Evolutionary conservation across 2,797 vertebrate genomes (phyloP), one percentile per base, ranked within the genome.

Genomic region (Eleutherodactylus coqui): DNA sequence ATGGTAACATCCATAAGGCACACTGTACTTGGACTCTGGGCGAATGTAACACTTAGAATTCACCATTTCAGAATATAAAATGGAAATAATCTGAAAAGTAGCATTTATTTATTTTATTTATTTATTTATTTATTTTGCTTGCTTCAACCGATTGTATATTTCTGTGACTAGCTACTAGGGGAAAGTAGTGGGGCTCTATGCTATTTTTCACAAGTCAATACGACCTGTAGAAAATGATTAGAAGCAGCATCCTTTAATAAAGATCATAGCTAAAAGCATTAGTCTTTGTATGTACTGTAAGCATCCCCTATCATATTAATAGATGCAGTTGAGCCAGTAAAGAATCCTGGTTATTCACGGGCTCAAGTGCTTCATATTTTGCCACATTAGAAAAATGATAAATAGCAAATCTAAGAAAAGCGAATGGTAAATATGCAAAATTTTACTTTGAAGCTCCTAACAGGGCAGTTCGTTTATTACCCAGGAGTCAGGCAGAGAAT

Each of bases 401-500:
- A 45, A 73, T 73, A 27, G 36, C 43, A 41, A 24, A 13, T 70
- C 13, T 41, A 70, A 70, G 38, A 70, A 70, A 70, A n/a, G 21
- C 67, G 5, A 70, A 43, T 38, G 53, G 16, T 38, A 78, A 78
- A 78, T 21, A 38, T 36, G 34, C 21, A 78, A 53, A 55, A 55
- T 10, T 14, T 53, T 77, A 17, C 34, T 21, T 51, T 21, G 24
- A 83, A 45, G 72, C 41, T 62, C 11, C 8, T 83, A 34, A 84
- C 11, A 38, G 75, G 32, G 34, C 49, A 49, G 72, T 64, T 75
- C 75, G 58, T 55, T 55, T 38, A 78, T 51, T 53, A 17, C 32
- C 51, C 64, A 41, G 24, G 21, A 67, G 38, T 60, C 38, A 34
- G 7, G 36, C 64, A 58, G 69, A 58, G 49, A 4, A 43, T 83